Base-by-base conservation (phyloP, 1,140 invertebrate genomes). In the Drosophila bocki region DNA sequence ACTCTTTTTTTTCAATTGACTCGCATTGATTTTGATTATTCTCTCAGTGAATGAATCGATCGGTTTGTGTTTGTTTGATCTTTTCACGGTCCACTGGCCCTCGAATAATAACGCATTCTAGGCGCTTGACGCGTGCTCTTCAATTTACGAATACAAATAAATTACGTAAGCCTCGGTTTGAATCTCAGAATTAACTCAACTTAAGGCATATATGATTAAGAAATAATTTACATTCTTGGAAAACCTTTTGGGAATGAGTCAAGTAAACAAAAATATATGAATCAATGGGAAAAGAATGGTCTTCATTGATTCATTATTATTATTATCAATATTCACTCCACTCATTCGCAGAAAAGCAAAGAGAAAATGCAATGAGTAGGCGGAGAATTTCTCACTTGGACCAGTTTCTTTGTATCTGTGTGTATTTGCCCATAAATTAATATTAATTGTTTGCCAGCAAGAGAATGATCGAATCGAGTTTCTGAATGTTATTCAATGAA, bases 1-100 rank as follows among this genome's bases (percentile, higher is more conserved):
- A 70, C 62, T 88, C 13, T 0, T n/a, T 29, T 22, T 22, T 47
- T 72, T 88, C 79, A 90, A 88, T 90, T 88, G 80, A 78, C 61
- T 59, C 56, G 84, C 84, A 88, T 88, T 87, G 85, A 90, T 90
- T 88, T 90, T 75, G 85, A 88, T 88, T 81, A 57, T 74, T 77
- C 81, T 61, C 8, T 11, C 29, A 12, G 41, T 62, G 29, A 42
- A 15, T 33, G n/a, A 26, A 48, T 32, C 56, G 42, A n/a, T 22
- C 42, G 17, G 39, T 42, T 51, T 51, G 32, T 61, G 53, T 64
- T 50, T 50, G 68, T 59, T 64, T 60, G 74, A 57, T 51, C 41
- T 84, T 19, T 60, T 26, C 62, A 19, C 67, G 85, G 85, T 81
- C 83, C 84, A 81, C 63, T 90, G 85, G 63, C 64, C 76, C 45